Evolutionary conservation across 2,797 vertebrate species (phyloP), one percentile per base, ranked within the genome.

Genomic region (Eulemur mongoz): DNA sequence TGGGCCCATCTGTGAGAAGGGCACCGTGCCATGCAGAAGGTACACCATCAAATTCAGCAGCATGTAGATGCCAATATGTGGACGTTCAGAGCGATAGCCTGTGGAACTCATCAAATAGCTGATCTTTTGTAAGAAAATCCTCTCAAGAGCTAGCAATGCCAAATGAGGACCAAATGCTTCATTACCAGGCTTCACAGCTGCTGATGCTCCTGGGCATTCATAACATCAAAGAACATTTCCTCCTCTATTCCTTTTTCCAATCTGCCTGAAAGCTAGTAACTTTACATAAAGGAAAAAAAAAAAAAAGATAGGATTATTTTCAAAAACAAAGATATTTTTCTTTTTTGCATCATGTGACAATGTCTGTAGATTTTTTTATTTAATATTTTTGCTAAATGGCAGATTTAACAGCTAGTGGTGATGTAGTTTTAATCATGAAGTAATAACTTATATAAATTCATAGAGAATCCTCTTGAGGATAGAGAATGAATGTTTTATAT

Each of bases 1-100:
- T 96, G 86, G 65, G 94, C 93, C 98, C 98, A 98, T 99, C 98
- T 98, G 98, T 92, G 96, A 98, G 85, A 63, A 27, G 93, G 98
- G 98, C 98, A 94, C 81, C 17, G 23, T 95, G 98, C 98, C 98
- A 98, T 75, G 45, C 52, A 54, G 76, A 98, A 98, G 93, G 97
- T 97, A 89, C 85, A 89, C 94, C 0, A 0, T 91, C 96, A 95
- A 35, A 87, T 96, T 96, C 97, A 94, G 84, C 20, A 97, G 96
- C 88, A 73, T 0, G 0, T 91, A 93, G 96, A 94, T 97, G 93
- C 97, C 98, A 98, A 95, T 98, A 97, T 96, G 97, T 94, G 96
- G 87, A 98, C 87, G 97, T 98, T 97, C 97, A 97, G 96, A 98
- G 97, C 88, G 97, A 98, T 97, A 97, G 97, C 96, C 95, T 96